Evolutionary conservation across 2,113 vertebrate species (phyloP).

Genomic region (Nothoprocta pentlandii): DNA sequence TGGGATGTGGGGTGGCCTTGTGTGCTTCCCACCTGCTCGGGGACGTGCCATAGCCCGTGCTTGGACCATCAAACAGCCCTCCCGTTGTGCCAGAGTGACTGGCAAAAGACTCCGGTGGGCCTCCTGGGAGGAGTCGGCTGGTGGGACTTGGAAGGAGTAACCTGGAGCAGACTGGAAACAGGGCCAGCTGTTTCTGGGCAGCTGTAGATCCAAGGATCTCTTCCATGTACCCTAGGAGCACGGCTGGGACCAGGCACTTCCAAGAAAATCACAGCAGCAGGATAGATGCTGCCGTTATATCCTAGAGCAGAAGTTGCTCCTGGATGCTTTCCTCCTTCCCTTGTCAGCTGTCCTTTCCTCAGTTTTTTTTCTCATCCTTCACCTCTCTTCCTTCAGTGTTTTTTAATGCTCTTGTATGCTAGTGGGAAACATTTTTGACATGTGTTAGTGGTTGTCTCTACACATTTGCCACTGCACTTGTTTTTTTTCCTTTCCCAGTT

Average conservation of each 20-base stretch:
- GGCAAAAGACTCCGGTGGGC: background rate
- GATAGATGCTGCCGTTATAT: background rate
- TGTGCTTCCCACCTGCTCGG: background rate
- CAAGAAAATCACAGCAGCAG: background rate
- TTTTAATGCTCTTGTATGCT: background rate
- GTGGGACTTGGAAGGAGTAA: rapidly evolving
- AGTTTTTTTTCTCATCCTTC: background rate
- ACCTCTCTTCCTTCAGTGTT: background rate
- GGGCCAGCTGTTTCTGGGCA: background rate
- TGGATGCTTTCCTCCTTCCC: background rate
- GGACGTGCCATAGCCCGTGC: rapidly evolving
- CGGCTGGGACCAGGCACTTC: background rate
- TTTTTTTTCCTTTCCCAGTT: background rate
- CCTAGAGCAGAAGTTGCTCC: conserved; percentile 8
- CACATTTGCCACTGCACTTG: background rate
- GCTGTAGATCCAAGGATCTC: background rate
- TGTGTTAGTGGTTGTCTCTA: background rate
- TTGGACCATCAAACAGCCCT: background rate
- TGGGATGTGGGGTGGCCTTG: rapidly evolving
- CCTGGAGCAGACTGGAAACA: no score
- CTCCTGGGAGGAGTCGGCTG: background rate
- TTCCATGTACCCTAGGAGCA: background rate
- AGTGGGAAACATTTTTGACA: background rate
- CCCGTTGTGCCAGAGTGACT: background rate
- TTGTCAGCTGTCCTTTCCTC: background rate